Conservation (phyloP, 2,888 invertebrate genomes). For the Ctenicera cuprea region DNA sequence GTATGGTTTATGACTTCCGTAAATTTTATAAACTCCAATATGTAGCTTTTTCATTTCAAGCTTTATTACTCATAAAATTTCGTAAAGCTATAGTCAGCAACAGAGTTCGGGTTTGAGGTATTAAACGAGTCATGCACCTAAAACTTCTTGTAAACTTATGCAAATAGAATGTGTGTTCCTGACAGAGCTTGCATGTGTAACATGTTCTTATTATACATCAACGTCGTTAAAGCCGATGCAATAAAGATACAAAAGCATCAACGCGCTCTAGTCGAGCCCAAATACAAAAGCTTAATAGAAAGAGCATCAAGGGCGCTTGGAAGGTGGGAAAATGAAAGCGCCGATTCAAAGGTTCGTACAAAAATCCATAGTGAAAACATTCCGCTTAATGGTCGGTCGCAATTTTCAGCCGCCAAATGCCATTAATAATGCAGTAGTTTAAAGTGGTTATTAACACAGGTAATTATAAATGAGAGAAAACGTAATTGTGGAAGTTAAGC, state of each 20-base stretch:
- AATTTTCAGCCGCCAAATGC: slow-evolving; percentile 14
- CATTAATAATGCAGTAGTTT: slow-evolving; percentile 30
- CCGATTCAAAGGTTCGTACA: neutral
- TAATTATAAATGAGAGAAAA: slow-evolving; percentile 38
- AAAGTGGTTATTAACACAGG: slow-evolving; percentile 43
- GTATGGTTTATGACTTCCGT: slow-evolving; percentile 19
- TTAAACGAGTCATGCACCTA: slow-evolving; percentile 20
- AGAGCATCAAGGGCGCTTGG: slow-evolving; percentile 1
- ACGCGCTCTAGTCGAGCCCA: slow-evolving; percentile 2
- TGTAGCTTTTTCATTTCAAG: slow-evolving; percentile 23
- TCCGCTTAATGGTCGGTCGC: slow-evolving; percentile 1
- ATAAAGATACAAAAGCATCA: slow-evolving; percentile 27
- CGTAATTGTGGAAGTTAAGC: slow-evolving; percentile 41
- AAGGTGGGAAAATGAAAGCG: slow-evolving; percentile 1
- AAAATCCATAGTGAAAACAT: neutral
- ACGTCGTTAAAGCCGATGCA: slow-evolving; percentile 32
- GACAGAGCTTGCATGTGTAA: slow-evolving; percentile 36
- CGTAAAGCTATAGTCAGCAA: slow-evolving; percentile 11
- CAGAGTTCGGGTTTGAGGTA: slow-evolving; percentile 18
- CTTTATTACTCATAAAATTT: slow-evolving; percentile 27
- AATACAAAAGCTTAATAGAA: slow-evolving; percentile 14
- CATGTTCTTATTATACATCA: slow-evolving; percentile 32
- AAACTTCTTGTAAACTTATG: slow-evolving; percentile 27
- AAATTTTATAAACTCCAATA: slow-evolving; percentile 32
- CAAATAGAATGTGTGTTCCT: slow-evolving; percentile 25